A percentile compares a stretch with the other conserved stretches of the same genome.
Evolutionary conservation across 2,797 vertebrate genomes (phyloP).

Genomic region (Ptychobarbus kaznakovi): DNA sequence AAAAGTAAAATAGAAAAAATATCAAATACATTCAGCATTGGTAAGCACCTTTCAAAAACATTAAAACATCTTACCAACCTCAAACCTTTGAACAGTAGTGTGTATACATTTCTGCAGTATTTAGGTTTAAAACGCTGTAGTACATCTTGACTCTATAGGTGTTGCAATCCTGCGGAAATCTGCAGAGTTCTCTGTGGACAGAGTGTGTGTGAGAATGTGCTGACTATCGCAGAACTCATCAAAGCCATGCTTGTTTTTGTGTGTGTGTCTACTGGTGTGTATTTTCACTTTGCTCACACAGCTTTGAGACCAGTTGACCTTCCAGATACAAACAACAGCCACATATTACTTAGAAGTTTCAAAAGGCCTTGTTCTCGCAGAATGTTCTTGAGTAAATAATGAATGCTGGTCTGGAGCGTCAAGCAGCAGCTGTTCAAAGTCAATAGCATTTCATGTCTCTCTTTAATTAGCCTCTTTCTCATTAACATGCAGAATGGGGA

Average conservation of each 20-base stretch:
- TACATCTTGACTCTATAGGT: background rate
- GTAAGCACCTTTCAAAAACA: background rate
- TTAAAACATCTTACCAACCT: background rate
- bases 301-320: constrained; percentile 6
- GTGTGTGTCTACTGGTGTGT: background rate
- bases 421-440: constrained; percentile 65
- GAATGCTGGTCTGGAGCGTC: background rate
- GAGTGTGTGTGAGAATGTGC: constrained; percentile 11
- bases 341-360: constrained; percentile 4
- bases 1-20: background rate
- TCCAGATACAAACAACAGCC: background rate
- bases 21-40: background rate
- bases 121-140: constrained; percentile 1
- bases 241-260: background rate
- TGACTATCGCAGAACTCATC: constrained; percentile 19
- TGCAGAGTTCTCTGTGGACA: background rate
- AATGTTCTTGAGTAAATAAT: constrained; percentile 2
- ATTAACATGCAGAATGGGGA: constrained; percentile 66
- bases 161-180: background rate
- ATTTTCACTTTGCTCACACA: constrained; percentile 6
- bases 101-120: background rate
- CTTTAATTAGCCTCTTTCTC: constrained; percentile 67
- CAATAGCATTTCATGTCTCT: constrained; percentile 68
- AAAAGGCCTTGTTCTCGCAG: background rate
- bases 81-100: background rate